A percentile compares a stretch with the other conserved stretches of the same genome.
Evolutionary conservation across 2,797 vertebrate genomes (phyloP).

Genomic region (Silurus aristotelis): DNA sequence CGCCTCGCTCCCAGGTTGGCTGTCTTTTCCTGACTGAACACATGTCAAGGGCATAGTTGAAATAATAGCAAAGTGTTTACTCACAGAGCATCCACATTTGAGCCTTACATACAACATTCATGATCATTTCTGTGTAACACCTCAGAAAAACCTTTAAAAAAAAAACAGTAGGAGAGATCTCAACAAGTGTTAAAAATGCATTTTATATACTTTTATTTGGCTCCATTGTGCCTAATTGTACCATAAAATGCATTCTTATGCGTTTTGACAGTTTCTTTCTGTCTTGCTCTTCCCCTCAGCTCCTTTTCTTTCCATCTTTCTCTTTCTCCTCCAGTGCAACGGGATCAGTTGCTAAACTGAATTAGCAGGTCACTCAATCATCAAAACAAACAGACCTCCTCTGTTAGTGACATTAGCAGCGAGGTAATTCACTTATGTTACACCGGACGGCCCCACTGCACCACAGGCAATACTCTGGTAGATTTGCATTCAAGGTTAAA

Average conservation of each 20-base stretch:
- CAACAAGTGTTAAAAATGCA: neutral
- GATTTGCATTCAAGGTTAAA: slow-evolving; percentile 25
- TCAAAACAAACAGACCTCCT: slow-evolving; percentile 54
- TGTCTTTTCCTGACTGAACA: slow-evolving; percentile 64
- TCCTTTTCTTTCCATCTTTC: slow-evolving; percentile 1
- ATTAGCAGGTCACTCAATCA: slow-evolving; percentile 45
- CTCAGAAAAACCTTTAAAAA: neutral
- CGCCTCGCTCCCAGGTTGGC: slow-evolving; percentile 57
- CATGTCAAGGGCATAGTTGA: slow-evolving; percentile 62
- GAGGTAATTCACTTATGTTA: slow-evolving; percentile 62
- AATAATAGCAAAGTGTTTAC: slow-evolving; percentile 44
- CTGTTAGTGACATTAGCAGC: slow-evolving; percentile 57
- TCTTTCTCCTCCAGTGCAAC: slow-evolving; percentile 3
- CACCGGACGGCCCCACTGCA: slow-evolving; percentile 49
- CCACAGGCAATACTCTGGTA: slow-evolving; percentile 44
- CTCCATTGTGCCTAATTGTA: neutral
- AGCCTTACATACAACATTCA: slow-evolving; percentile 18
- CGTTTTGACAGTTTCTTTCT: slow-evolving; percentile 42
- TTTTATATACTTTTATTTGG: neutral
- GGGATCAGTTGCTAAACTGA: slow-evolving; percentile 46
- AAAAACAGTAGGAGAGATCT: neutral
- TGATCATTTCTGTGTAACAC: neutral
- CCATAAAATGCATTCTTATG: neutral
- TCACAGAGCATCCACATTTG: slow-evolving; percentile 46
- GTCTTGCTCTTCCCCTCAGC: neutral